Conservation (phyloP, 1,140 invertebrate genomes). For the Bathynomus jamesi region DNA sequence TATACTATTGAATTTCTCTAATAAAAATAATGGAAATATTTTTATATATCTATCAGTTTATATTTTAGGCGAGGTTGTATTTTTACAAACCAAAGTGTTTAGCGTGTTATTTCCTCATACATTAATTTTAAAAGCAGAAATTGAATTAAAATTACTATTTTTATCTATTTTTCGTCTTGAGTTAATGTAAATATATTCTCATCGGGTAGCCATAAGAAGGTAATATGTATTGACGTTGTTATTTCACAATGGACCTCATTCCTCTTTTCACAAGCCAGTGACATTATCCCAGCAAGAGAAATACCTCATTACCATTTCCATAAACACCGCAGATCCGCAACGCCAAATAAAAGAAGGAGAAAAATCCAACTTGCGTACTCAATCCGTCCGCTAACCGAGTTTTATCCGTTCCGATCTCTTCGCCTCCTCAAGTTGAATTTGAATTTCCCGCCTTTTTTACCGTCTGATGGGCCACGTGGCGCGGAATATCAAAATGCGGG, state of each 20-base stretch:
- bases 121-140: too few relatives aligned
- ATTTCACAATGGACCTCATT: neutral
- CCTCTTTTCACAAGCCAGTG: neutral
- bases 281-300: neutral
- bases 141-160: too few relatives aligned
- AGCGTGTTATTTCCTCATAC: too few relatives aligned
- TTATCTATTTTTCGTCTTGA: too few relatives aligned
- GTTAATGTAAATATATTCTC: too few relatives aligned
- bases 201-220: too few relatives aligned
- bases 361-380: neutral
- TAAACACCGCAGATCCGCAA: neutral
- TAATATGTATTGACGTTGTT: neutral
- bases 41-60: too few relatives aligned
- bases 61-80: too few relatives aligned
- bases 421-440: neutral
- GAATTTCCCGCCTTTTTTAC: conserved; percentile 1
- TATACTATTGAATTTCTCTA: too few relatives aligned
- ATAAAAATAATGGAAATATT: too few relatives aligned
- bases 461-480: neutral
- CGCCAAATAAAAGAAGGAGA: neutral
- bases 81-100: too few relatives aligned
- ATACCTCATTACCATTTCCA: neutral
- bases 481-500: neutral
- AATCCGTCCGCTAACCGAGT: neutral
- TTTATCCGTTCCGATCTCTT: neutral